phyloP scores from a whole-genome alignment of 2,888 invertebrate species.

The Cosmorhoe ocellata region DNA sequence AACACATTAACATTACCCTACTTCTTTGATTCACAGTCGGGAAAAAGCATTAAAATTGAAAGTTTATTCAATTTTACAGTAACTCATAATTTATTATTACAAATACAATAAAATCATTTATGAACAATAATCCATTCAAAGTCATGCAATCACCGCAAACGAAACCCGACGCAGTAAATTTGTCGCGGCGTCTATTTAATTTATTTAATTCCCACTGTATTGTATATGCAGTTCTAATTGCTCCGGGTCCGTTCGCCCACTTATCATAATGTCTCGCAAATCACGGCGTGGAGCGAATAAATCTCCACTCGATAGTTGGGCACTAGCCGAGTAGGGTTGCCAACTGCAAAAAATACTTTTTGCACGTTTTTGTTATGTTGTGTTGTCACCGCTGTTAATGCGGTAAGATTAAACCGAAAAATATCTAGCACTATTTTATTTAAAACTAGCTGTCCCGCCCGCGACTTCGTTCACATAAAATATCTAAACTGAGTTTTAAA shows the following conservation, averaged over 20 bases:
- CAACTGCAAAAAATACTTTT: constrained; percentile 13
- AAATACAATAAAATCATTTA: neutral
- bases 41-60: too few species aligned
- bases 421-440: too few species aligned
- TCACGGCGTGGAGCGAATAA: constrained; percentile 70
- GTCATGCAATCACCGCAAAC: constrained; percentile 20
- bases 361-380: too few species aligned
- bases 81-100: neutral
- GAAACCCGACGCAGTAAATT: constrained; percentile 41
- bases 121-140: constrained; percentile 16
- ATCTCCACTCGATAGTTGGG: constrained; percentile 65
- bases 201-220: constrained; percentile 59
- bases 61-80: too few species aligned
- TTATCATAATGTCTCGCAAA: constrained; percentile 82
- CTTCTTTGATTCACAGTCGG: too few species aligned
- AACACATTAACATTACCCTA: too few species aligned
- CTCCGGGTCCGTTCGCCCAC: constrained; percentile 69
- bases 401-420: too few species aligned
- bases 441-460: too few species aligned
- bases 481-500: too few species aligned
- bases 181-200: constrained; percentile 55
- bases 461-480: too few species aligned
- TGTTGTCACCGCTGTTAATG: too few species aligned
- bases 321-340: constrained; percentile 48
- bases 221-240: constrained; percentile 70